Evolutionary conservation across 2,797 vertebrate species (phyloP).

Genomic region (Cryptoblepharus egeriae): DNA sequence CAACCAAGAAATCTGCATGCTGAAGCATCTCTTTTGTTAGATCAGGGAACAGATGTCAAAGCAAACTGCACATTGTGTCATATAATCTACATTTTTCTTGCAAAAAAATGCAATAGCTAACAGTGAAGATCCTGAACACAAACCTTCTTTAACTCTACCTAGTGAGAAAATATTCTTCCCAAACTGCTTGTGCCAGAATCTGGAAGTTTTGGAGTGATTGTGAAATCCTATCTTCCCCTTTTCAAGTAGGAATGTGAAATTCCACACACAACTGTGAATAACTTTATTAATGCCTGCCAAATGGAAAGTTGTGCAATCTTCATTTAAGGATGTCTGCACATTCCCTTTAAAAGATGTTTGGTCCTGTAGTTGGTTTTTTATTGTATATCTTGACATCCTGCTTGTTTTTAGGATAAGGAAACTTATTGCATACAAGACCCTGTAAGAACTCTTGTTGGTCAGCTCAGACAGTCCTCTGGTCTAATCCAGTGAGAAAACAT

Average conservation of each 20-base stretch:
- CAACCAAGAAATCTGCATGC: neutral
- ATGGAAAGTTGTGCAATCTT: neutral
- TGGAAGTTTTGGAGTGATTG: neutral
- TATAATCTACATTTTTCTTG: neutral
- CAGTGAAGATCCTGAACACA: neutral
- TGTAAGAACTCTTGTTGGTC: neutral
- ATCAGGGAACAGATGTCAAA: neutral
- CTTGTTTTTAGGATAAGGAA: neutral
- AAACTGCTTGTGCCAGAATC: neutral
- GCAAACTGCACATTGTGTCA: neutral
- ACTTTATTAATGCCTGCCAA: too few species aligned
- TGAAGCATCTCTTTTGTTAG: neutral
- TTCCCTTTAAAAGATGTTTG: too few species aligned
- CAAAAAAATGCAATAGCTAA: neutral
- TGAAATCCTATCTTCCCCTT: neutral
- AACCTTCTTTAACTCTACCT: neutral
- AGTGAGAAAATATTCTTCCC: too few species aligned
- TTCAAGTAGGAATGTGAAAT: neutral
- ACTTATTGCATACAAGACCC: too few species aligned
- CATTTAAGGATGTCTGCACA: neutral
- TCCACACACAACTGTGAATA: neutral
- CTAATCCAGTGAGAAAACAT: neutral
- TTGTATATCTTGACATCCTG: neutral
- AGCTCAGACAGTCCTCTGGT: neutral
- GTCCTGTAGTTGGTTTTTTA: too few species aligned